Base-by-base conservation (phyloP, 2,888 invertebrate species). In the Oxytorus armatus region DNA sequence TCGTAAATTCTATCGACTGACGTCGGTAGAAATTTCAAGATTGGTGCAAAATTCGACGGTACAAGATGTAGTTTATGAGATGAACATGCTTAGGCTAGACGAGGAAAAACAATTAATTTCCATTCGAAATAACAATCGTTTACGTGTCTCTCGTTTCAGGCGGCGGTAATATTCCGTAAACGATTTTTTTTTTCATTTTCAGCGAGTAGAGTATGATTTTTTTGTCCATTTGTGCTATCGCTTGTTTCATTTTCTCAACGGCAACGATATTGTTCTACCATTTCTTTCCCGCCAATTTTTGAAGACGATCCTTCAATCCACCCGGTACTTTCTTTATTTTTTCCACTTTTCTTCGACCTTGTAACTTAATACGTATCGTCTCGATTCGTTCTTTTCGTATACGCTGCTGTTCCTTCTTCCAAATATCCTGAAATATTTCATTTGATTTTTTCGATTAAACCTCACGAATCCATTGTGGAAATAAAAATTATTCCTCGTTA, bases 381-480 rank as follows among this genome's bases (percentile, higher is more conserved):
- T 89, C 87, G 42, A 88, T 83, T 33, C 84, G 79, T 92, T 97
- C 96, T 92, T 97, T 97, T 81, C 96, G 94, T 57, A 97, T 94
- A 85, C 95, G 94, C 85, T 97, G 96, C 85, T 98, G 96, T 91
- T 98, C 98, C 88, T 97, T 97, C 88, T 98, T 98, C 96, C 97
- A 98, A 85, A 98, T 96, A 90, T 97, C 97, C 90, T 90, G 57
- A 2, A 73, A 74, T 36, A n/a, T n/a, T n/a, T n/a, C n/a, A n/a
- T n/a, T n/a, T n/a, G n/a, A n/a, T n/a, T n/a, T n/a, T n/a, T 25
- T 11, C 49, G 25, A 25, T 11, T 1, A 1, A 29, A 23, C 18
- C 3, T 14, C 51, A 21, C 1, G 16, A 16, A 16, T 47, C 16
- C 1, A 47, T 47, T n/a, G 16, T 51, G n/a, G 5, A 33, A n/a